phyloP scores from a whole-genome alignment of 1,140 invertebrate genomes.

The Cylas formicarius region DNA sequence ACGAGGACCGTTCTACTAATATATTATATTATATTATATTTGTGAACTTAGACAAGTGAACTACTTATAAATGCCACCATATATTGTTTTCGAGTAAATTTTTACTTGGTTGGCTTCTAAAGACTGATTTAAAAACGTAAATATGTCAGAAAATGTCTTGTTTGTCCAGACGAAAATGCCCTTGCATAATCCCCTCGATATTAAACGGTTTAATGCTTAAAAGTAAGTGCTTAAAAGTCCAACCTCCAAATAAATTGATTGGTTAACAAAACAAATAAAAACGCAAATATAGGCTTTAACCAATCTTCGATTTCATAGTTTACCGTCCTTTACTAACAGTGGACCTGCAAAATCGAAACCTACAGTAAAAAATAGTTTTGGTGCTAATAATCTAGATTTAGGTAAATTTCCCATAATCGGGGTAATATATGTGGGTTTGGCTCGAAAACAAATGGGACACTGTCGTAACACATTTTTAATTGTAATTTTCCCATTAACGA shows the following conservation, averaged over 20 bases:
- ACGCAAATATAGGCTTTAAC: slow-evolving; percentile 9
- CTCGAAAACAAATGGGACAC: slow-evolving; percentile 19
- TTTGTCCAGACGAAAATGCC: too few species aligned
- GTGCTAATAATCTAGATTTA: slow-evolving; percentile 16
- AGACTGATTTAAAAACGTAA: too few species aligned
- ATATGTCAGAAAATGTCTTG: too few species aligned
- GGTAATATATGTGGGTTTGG: slow-evolving; percentile 16
- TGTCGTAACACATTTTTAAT: slow-evolving; percentile 22
- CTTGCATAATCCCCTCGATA: too few species aligned
- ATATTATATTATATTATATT: too few species aligned
- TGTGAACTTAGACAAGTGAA: too few species aligned
- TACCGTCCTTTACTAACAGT: slow-evolving; percentile 7
- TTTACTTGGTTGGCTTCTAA: too few species aligned
- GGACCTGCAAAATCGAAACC: slow-evolving; percentile 20
- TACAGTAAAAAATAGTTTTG: slow-evolving; percentile 32
- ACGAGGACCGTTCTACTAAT: too few species aligned
- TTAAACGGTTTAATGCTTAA: too few species aligned
- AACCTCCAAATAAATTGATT: slow-evolving; percentile 8
- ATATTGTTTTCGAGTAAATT: too few species aligned
- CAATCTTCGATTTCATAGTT: slow-evolving; percentile 5
- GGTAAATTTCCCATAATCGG: slow-evolving; percentile 38
- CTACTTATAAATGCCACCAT: too few species aligned
- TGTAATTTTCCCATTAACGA: slow-evolving; percentile 17
- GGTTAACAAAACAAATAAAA: slow-evolving; percentile 3
- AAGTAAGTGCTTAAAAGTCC: too few species aligned